Percentiles rank a stretch among this genome's conserved stretches.
These are phyloP conservation scores for Drosophila triauraria DNA, from an alignment of 1,140 invertebrate species.

Conservation along the genomic window DNA sequence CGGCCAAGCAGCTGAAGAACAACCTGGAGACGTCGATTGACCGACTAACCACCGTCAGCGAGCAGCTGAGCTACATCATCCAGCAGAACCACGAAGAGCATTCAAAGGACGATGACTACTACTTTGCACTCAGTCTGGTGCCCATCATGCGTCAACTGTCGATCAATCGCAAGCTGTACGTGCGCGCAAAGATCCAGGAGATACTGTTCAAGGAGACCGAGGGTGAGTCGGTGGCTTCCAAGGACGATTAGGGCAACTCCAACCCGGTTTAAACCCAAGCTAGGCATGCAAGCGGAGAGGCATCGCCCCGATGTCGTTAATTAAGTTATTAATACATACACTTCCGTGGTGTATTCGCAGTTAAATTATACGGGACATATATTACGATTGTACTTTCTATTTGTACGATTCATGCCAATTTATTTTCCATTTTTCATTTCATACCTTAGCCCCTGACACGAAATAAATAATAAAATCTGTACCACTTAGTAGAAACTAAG, in stretches of 20 bases:
- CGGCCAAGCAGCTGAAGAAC: conserved; percentile 71
- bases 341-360: conserved; percentile 14
- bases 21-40: conserved; percentile 73
- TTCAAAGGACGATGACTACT: conserved; percentile 69
- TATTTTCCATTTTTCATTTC: conserved; percentile 7
- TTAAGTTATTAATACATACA: conserved; percentile 23
- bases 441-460: neutral
- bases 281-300: neutral
- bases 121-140: conserved; percentile 69
- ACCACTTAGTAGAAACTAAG: conserved; percentile 11
- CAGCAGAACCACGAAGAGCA: conserved; percentile 69
- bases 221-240: conserved; percentile 19
- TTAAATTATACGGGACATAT: conserved; percentile 11
- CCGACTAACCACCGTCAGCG: conserved; percentile 64
- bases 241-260: conserved; percentile 42
- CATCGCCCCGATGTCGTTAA: neutral
- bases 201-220: conserved; percentile 70
- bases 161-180: conserved; percentile 66
- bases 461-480: conserved; percentile 31
- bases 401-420: neutral
- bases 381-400: neutral
- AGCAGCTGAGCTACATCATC: conserved; percentile 66
- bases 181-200: conserved; percentile 72
- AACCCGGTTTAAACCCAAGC: conserved; percentile 9
- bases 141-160: conserved; percentile 68